These are phyloP conservation scores for Pandemis cinnamomeana DNA, from an alignment of 2,888 invertebrate species.

Conservation along the genomic window DNA sequence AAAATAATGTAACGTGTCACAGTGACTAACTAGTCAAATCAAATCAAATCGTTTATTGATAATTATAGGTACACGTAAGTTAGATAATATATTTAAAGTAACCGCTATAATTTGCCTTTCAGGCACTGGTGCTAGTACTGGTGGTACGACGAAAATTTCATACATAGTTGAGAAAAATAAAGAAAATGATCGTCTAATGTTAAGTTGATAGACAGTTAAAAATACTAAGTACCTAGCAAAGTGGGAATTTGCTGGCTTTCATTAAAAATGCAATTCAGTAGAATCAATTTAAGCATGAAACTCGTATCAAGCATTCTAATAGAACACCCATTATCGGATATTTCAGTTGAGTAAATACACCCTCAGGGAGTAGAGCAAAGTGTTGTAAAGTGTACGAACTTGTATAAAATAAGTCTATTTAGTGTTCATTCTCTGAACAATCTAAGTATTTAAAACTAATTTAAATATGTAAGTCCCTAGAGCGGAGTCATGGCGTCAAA, in stretches of 20 bases:
- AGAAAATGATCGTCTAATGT: too few relatives aligned
- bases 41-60: too few relatives aligned
- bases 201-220: background rate
- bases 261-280: constrained; percentile 8
- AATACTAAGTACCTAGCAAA: background rate
- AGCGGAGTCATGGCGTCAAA: background rate
- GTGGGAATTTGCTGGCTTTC: background rate
- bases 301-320: constrained; percentile 13
- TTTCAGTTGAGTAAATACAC: constrained; percentile 33
- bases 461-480: background rate
- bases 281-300: constrained; percentile 17
- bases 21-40: too few relatives aligned
- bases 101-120: too few relatives aligned
- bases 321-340: constrained; percentile 28
- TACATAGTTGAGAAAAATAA: too few relatives aligned
- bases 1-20: too few relatives aligned
- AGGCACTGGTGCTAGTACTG: too few relatives aligned
- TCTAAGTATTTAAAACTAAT: background rate
- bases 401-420: constrained; percentile 17
- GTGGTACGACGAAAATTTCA: too few relatives aligned
- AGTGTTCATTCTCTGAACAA: background rate
- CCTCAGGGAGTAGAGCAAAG: constrained; percentile 26
- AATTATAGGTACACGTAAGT: too few relatives aligned
- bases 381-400: constrained; percentile 26
- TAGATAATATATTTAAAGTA: too few relatives aligned